Conservation (phyloP, 2,888 invertebrate species). For the Kryphioiulus occultus region DNA sequence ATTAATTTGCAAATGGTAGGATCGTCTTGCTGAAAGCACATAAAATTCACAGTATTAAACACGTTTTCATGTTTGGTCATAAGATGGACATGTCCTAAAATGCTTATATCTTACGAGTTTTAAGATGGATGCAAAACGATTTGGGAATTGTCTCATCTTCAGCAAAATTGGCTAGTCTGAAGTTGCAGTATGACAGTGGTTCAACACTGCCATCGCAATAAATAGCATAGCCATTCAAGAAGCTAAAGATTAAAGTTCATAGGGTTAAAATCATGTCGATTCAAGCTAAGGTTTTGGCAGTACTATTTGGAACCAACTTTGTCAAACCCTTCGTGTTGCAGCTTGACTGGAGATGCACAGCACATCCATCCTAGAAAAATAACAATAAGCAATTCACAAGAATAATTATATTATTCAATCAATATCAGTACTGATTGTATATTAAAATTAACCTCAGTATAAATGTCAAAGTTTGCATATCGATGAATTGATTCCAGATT, state of each 20-base stretch:
- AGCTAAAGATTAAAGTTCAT: neutral
- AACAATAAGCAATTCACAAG: too few species aligned
- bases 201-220: neutral
- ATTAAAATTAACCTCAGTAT: neutral
- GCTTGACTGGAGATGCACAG: neutral
- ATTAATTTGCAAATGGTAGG: conserved; percentile 29
- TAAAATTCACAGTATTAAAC: neutral
- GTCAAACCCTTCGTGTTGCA: neutral
- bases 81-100: neutral
- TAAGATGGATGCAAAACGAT: conserved; percentile 28
- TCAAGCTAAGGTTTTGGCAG: neutral
- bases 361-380: neutral
- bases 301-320: neutral
- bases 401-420: too few species aligned
- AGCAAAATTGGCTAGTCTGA: neutral
- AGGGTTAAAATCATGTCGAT: too few species aligned
- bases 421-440: too few species aligned
- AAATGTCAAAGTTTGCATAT: neutral
- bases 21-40: neutral
- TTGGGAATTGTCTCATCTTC: conserved; percentile 9
- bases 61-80: too few species aligned
- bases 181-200: neutral
- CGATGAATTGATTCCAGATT: neutral
- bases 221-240: neutral
- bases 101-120: neutral